A percentile compares a stretch with the other conserved stretches of the same genome.
Conservation (phyloP, 35 echinoderm and acorn worm genomes). For the Stichopus chloronotus region DNA sequence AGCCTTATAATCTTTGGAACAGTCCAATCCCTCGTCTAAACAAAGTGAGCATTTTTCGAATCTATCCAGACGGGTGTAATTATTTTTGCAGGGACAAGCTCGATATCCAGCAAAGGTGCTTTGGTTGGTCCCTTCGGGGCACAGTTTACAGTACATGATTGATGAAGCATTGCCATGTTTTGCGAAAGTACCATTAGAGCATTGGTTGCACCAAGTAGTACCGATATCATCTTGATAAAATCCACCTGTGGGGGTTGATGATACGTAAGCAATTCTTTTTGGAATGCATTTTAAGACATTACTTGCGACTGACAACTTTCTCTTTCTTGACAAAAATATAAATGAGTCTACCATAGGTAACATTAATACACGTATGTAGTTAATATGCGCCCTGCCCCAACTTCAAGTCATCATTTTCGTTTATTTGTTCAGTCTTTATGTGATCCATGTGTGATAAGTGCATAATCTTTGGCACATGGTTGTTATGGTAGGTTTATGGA, state of each 20-base stretch:
- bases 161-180: background rate
- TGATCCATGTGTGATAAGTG: too few relatives aligned
- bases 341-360: too few relatives aligned
- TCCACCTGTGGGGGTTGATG: background rate
- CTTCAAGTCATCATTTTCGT: too few relatives aligned
- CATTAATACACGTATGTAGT: too few relatives aligned
- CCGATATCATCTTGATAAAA: constrained; percentile 16
- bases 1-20: background rate
- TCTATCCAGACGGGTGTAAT: background rate
- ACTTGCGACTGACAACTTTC: too few relatives aligned
- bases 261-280: background rate
- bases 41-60: background rate
- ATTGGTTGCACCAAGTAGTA: background rate
- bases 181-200: background rate
- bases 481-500: too few relatives aligned
- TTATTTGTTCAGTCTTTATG: too few relatives aligned
- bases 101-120: background rate
- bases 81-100: background rate
- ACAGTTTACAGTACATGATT: background rate
- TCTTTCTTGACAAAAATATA: too few relatives aligned
- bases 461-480: too few relatives aligned
- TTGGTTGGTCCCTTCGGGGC: background rate
- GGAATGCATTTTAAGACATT: too few relatives aligned
- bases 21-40: background rate
- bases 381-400: too few relatives aligned